phyloP scores from a whole-genome alignment of 2,113 vertebrate species.

The Erpornis zantholeuca region DNA sequence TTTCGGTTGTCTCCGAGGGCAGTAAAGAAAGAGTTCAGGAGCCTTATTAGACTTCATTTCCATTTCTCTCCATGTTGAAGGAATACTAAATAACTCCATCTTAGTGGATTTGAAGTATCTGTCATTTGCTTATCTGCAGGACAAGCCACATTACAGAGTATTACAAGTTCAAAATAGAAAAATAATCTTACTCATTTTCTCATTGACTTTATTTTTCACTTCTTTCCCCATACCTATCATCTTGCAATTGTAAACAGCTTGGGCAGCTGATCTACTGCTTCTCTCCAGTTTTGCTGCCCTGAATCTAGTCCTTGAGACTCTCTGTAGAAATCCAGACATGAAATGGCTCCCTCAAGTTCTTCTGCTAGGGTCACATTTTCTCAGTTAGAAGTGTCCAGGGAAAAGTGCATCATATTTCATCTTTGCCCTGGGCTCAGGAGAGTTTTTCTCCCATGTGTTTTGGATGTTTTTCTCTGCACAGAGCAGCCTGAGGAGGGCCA shows the following conservation, averaged over 20 bases:
- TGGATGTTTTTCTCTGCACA: background rate
- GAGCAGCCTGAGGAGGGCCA: background rate
- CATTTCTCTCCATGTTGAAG: background rate
- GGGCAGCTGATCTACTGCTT: background rate
- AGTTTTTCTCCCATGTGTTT: background rate
- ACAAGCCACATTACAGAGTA: background rate
- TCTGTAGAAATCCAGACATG: background rate
- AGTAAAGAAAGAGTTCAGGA: conserved; percentile 11
- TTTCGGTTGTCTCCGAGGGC: background rate
- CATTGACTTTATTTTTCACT: background rate
- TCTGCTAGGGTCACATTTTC: background rate
- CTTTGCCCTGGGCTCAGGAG: background rate
- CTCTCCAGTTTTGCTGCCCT: background rate
- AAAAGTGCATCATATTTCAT: background rate
- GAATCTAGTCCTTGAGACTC: background rate
- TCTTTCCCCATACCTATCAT: background rate
- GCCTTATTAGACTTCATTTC: conserved; percentile 46
- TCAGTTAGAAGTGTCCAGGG: background rate
- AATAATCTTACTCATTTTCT: background rate
- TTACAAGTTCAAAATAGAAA: background rate
- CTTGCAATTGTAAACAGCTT: background rate
- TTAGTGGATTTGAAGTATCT: background rate
- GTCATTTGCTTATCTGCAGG: background rate
- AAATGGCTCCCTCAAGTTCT: background rate
- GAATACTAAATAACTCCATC: conserved; percentile 20